Percentiles rank a stretch among this genome's conserved stretches.
Conservation (phyloP, 2,113 vertebrate species). For the Caracal caracal region DNA sequence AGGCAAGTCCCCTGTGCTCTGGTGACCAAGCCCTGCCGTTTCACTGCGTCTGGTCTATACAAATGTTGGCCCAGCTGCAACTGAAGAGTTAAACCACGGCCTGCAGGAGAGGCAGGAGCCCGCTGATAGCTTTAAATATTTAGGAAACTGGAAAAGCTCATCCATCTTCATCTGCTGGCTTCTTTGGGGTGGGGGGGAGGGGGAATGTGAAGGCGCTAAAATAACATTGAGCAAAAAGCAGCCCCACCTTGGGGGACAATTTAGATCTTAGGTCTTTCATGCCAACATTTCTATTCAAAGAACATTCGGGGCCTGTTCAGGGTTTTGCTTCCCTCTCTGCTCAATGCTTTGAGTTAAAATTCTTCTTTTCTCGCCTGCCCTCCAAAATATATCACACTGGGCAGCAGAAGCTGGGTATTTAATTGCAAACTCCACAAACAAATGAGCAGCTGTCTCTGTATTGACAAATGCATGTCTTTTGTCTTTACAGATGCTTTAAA, state of each 20-base stretch:
- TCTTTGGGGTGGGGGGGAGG: neutral
- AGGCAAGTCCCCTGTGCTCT: constrained; percentile 33
- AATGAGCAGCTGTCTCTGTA: constrained; percentile 61
- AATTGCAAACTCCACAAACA: constrained; percentile 43
- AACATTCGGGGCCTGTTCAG: neutral
- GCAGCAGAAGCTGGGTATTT: constrained; percentile 35
- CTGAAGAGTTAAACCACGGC: neutral
- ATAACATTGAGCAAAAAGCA: constrained; percentile 33
- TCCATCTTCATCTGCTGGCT: constrained; percentile 42
- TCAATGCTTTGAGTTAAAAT: constrained; percentile 40
- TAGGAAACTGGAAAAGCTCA: constrained; percentile 50
- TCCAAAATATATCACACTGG: constrained; percentile 23
- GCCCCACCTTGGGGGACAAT: neutral
- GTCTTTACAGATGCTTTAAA: constrained; percentile 52
- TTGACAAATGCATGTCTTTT: constrained; percentile 46
- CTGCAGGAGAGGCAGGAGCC: constrained; percentile 32
- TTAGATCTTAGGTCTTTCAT: neutral
- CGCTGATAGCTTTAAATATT: constrained; percentile 58
- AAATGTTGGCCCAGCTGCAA: neutral
- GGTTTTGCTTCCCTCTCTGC: constrained; percentile 36
- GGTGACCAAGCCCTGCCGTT: neutral
- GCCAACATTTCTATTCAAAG: constrained; percentile 43
- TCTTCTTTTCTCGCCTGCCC: constrained; percentile 44
- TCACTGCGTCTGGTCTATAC: neutral
- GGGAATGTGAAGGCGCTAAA: constrained; percentile 40